These are phyloP conservation scores for Acrobasis repandana DNA, from an alignment of 2,888 invertebrate genomes.

Conservation along the genomic window DNA sequence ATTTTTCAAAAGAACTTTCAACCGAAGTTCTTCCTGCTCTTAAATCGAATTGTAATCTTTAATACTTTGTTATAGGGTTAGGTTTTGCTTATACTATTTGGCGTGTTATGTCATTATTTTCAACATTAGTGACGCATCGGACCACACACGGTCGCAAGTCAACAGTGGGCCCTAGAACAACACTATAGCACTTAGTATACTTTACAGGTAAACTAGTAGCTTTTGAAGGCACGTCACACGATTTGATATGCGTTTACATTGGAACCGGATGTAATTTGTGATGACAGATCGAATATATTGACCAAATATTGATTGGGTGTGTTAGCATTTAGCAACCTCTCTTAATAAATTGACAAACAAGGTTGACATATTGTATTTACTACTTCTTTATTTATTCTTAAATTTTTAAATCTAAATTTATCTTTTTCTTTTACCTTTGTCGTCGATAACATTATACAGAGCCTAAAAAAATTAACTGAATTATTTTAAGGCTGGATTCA, in stretches of 20 bases:
- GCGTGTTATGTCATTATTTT: slow-evolving; percentile 41
- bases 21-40: slow-evolving; percentile 44
- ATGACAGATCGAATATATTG: slow-evolving; percentile 16
- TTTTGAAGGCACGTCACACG: slow-evolving; percentile 55
- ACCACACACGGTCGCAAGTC: slow-evolving; percentile 79
- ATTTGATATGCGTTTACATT: slow-evolving; percentile 44
- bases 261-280: slow-evolving; percentile 11
- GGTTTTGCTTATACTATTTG: slow-evolving; percentile 37
- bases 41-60: slow-evolving; percentile 39
- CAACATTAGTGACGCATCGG: slow-evolving; percentile 46
- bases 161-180: slow-evolving; percentile 76
- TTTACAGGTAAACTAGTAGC: slow-evolving; percentile 78
- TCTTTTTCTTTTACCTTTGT: no score
- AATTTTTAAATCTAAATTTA: no score
- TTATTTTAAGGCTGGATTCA: no score
- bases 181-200: slow-evolving; percentile 78
- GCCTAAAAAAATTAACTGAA: no score
- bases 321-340: background rate
- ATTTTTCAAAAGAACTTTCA: slow-evolving; percentile 65
- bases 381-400: no score
- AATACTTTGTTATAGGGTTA: slow-evolving; percentile 39
- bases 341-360: background rate
- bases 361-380: background rate
- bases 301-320: slow-evolving; percentile 14
- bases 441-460: no score